Base-by-base conservation (phyloP, 1,140 invertebrate genomes). In the Wasmannia auropunctata region DNA sequence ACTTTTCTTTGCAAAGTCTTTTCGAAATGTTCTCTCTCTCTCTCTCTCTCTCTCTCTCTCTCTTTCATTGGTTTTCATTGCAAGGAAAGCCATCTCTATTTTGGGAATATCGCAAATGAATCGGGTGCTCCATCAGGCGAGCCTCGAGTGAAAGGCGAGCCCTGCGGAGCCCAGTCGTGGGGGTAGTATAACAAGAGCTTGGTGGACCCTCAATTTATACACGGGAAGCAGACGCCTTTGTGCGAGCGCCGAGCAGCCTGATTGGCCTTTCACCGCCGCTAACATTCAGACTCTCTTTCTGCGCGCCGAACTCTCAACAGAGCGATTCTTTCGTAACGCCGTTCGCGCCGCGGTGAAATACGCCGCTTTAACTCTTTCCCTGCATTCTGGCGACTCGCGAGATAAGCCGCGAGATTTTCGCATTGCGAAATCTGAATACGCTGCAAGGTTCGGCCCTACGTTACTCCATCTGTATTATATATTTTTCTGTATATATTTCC, bases 221-320 rank as follows among this genome's bases (percentile, higher is more conserved):
- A 72, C 51, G 34, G 51, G 37, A 83, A 72, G 79, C 51, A 70
- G 63, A 81, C 28, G 79, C 37, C 79, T 83, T 83, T 83, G 79
- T 83, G 67, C 40, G 37, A 58, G n/a, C 37, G n/a, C 4, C 14
- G 37, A 67, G 34, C 22, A 40, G 25, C 40, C 37, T 72, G 51
- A 58, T 83, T 74, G 67, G 37, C 54, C 79, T 83, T 83, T 83
- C 79, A 83, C 51, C 40, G 10, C n/a, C 67, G 28, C 40, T 60
- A 46, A 60, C 67, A 58, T 34, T 43, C 67, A 60, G 25, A 22
- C 22, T 31, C n/a, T 19, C 25, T 58, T 43, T 79, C 28, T 65
- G 43, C 37, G 6, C 14, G 10, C 1, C 49, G 8, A 31, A 14
- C 67, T 58, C n/a, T 0, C 37, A 14, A 72, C 37, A 43, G 31